A percentile compares a stretch with the other conserved stretches of the same genome.
phyloP scores from a whole-genome alignment of 1,140 invertebrate genomes.

The Drosophila ohnishii region DNA sequence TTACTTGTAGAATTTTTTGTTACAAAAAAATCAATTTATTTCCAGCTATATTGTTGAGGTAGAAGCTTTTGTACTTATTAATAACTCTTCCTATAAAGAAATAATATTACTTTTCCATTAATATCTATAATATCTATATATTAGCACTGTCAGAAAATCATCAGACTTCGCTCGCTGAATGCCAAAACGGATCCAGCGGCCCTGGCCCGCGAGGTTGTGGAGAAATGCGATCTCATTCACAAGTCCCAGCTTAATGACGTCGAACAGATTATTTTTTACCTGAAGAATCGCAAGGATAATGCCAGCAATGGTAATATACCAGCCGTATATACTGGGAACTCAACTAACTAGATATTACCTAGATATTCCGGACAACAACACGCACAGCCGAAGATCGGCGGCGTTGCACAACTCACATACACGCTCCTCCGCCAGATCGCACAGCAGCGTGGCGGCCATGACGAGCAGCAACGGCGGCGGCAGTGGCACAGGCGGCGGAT shows the following conservation, averaged over 20 bases:
- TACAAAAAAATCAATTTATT: too few relatives aligned
- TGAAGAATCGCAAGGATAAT: conserved; percentile 91
- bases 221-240: conserved; percentile 95
- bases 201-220: conserved; percentile 93
- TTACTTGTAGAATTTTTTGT: too few relatives aligned
- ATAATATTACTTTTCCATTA: too few relatives aligned
- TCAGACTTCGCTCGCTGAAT: conserved; percentile 92
- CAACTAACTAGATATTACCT: background rate
- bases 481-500: conserved; percentile 11
- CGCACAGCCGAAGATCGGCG: conserved; percentile 64
- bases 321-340: too few relatives aligned
- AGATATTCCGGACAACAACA: conserved; percentile 77
- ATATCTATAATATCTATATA: too few relatives aligned
- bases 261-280: conserved; percentile 95
- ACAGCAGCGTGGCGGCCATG: conserved; percentile 50
- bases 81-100: too few relatives aligned
- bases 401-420: conserved; percentile 60
- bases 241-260: conserved; percentile 92
- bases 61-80: too few relatives aligned
- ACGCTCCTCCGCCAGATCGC: conserved; percentile 57
- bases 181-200: conserved; percentile 90
- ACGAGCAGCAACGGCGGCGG: conserved; percentile 30
- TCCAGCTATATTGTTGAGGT: too few relatives aligned
- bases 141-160: conserved; percentile 91
- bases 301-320: conserved; percentile 68